Evolutionary conservation across 2,797 vertebrate species (phyloP), one percentile per base, ranked within the genome.

Genomic region (Falco rusticolus): DNA sequence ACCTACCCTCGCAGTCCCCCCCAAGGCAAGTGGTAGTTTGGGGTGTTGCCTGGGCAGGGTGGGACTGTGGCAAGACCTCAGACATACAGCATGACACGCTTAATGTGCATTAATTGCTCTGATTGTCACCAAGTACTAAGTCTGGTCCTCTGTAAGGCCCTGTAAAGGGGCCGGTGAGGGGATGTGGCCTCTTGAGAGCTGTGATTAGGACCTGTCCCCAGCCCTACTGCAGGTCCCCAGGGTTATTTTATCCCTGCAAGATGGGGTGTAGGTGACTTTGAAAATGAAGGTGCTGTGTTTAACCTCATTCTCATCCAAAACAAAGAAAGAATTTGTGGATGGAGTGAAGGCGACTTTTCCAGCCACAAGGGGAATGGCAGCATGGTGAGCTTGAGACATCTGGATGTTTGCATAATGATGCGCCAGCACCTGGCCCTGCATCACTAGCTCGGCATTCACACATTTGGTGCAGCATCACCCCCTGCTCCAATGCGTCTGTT

Each of bases 381-480:
- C 20, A 24, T 80, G 77, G 66, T 65, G 69, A 95, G 83, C 83
- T 84, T 68, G 60, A 85, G 90, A 92, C 95, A 93, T 92, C 93
- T 95, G 93, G 86, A 82, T 87, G 88, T 92, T 94, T 93, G 89
- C 94, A 85, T 96, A 96, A 96, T 48, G 86, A 90, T 71, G 68
- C 3, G 0, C 68, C 8, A 2, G 87, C 92, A 94, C 85, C 95
- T 95, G 95, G 87, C 87, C 84, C 63, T 65, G 76, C 7, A 9
- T 93, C 5, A 0, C 68, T 64, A n/a, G 48, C 59, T 89, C 26
- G 8, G 37, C 41, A 45, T 81, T 84, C 45, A 20, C 33, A 29
- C 6, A 6, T 84, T 91, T 29, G 4, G 25, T 6, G 1, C 37
- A 15, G 56, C 61, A 51, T 89, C 39, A 10, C 25, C 34, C 48